Evolutionary conservation across 2,888 invertebrate genomes (phyloP).

Genomic region (Coenonympha arcania): DNA sequence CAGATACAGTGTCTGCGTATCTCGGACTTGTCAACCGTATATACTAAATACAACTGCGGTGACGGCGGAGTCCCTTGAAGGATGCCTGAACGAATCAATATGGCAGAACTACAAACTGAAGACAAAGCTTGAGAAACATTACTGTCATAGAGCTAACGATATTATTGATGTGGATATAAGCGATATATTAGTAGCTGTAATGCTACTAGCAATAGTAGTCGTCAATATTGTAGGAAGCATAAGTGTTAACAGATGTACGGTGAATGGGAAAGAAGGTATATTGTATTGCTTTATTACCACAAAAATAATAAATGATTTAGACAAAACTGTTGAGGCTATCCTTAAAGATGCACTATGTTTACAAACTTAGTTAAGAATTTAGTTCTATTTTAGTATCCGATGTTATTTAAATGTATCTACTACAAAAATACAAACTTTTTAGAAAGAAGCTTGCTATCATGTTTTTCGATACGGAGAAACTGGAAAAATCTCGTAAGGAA

Average conservation of each 20-base stretch:
- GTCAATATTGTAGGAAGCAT: constrained; percentile 46
- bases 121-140: constrained; percentile 30
- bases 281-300: neutral
- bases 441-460: constrained; percentile 29
- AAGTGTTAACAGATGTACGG: constrained; percentile 28
- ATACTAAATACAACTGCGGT: constrained; percentile 27
- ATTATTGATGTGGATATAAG: constrained; percentile 37
- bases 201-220: constrained; percentile 40
- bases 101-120: constrained; percentile 44
- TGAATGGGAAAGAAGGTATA: constrained; percentile 2
- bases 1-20: constrained; percentile 53
- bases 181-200: constrained; percentile 43
- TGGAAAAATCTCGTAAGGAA: constrained; percentile 30
- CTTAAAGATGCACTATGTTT: no score
- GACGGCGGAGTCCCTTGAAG: constrained; percentile 40
- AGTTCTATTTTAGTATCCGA: no score
- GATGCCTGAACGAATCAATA: constrained; percentile 49
- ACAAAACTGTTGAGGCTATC: no score
- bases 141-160: constrained; percentile 23
- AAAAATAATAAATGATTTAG: no score
- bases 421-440: constrained; percentile 8
- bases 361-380: no score
- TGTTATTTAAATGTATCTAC: no score
- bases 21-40: constrained; percentile 38
- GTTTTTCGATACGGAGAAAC: constrained; percentile 39